Conservation (phyloP, 2,888 invertebrate species). For the Sisyra terminalis region DNA sequence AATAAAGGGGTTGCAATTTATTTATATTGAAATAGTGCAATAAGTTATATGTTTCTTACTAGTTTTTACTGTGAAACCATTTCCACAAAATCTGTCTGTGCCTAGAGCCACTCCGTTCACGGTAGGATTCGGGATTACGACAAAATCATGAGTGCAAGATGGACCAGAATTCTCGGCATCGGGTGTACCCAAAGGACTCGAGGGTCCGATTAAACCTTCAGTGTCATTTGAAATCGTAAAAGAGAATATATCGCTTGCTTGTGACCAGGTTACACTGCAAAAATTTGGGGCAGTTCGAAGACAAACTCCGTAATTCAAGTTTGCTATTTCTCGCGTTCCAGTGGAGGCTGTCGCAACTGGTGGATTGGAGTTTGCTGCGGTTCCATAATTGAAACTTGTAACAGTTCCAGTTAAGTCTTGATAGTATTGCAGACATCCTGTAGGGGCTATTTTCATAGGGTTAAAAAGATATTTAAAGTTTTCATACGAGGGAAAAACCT, state of each 20-base stretch:
- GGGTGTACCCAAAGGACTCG: conserved; percentile 33
- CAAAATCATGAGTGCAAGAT: conserved; percentile 52
- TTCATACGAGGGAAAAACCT: conserved; percentile 29
- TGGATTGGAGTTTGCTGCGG: conserved; percentile 31
- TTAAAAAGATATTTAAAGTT: not conserved
- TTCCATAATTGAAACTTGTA: conserved; percentile 60
- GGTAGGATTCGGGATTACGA: conserved; percentile 53
- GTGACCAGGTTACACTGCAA: conserved; percentile 52
- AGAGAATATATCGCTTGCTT: conserved; percentile 35
- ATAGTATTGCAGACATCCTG: conserved; percentile 64
- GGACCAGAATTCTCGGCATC: conserved; percentile 37
- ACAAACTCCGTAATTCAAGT: conserved; percentile 62
- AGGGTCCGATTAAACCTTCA: conserved; percentile 35
- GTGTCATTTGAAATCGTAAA: conserved; percentile 59
- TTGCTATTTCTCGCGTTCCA: conserved; percentile 56
- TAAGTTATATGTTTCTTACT: no score
- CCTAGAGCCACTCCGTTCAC: conserved; percentile 27
- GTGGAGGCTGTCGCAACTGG: conserved; percentile 25
- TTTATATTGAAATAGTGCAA: no score
- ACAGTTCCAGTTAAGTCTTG: conserved; percentile 43
- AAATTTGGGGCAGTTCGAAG: conserved; percentile 53
- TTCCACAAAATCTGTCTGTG: conserved; percentile 60
- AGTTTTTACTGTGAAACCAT: conserved; percentile 46
- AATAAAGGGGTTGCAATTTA: not conserved
- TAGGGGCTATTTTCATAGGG: conserved; percentile 37